These are phyloP conservation scores for Chaenogobius annularis DNA, from an alignment of 2,113 vertebrate species.

Conservation along the genomic window DNA sequence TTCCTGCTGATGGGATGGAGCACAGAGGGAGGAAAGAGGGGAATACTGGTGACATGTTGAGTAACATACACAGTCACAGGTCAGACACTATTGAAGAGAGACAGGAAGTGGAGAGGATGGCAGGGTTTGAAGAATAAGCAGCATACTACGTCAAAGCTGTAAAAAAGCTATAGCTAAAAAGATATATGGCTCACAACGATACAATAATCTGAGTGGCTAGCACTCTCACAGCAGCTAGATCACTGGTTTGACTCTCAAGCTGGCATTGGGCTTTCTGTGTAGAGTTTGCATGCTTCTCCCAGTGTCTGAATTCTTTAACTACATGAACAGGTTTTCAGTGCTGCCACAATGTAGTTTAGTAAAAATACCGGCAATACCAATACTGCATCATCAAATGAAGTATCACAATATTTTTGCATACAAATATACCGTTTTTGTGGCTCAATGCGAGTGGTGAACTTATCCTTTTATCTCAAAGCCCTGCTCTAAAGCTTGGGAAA, in stretches of 20 bases:
- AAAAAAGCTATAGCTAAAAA: not conserved
- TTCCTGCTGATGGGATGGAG: slow-evolving; percentile 54
- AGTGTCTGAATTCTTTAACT: no score
- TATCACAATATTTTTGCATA: not conserved
- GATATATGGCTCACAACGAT: no score
- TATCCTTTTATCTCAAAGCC: not conserved
- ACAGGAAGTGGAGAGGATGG: slow-evolving; percentile 34
- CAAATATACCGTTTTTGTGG: not conserved
- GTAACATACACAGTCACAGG: slow-evolving; percentile 12
- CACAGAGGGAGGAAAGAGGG: slow-evolving; percentile 25
- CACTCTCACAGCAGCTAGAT: no score
- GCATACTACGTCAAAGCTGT: not conserved
- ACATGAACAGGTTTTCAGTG: no score
- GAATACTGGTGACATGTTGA: slow-evolving; percentile 27
- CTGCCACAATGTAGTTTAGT: no score
- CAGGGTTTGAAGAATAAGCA: slow-evolving; percentile 26
- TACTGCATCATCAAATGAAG: no score
- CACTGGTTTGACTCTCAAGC: no score
- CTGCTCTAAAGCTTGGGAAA: not conserved
- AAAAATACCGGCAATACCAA: no score
- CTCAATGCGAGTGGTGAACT: not conserved
- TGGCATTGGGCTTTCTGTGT: no score
- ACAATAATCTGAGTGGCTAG: no score
- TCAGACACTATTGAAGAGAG: slow-evolving; percentile 39
- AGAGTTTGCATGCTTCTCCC: no score